Evolutionary conservation across 2,888 invertebrate species (phyloP), one percentile per base, ranked within the genome.

Genomic region (Trimorus sp.): DNA sequence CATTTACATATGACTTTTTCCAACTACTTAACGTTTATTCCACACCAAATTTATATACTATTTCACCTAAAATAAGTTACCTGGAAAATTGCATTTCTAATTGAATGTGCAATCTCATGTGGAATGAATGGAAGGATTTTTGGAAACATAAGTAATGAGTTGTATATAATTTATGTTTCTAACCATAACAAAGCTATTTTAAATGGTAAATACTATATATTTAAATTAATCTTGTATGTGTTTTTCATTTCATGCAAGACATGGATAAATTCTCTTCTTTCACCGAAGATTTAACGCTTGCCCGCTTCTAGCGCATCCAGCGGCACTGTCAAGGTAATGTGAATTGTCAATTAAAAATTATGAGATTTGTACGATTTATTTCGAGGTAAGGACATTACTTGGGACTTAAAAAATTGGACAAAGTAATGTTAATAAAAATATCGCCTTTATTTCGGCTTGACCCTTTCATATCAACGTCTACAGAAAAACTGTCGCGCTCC

Each of bases 271-370:
- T 91, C 85, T 91, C 91, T 89, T 91, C 91, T 88, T 91, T 91
- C 91, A 90, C 89, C 87, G 91, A 91, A 89, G 91, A 91, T 88
- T 89, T 91, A 88, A 90, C 89, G 87, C 90, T 91, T 86, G 91
- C 91, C 88, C 91, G 91, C 88, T 91, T 91, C 91, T 91, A 91
- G 91, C 91, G 91, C 90, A 91, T 91, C 91, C 91, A 91, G 91
- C 91, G 91, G 91, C 91, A 91, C 91, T 91, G 90, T 90, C 91
- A 91, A 91, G 91, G 91, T 91, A 90, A 89, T 83, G 83, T 70
- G 26, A 62, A 71, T 54, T 38, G 45, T 65, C 45, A n/a, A 56
- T 71, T 70, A 7, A 1, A 59, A 65, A 63, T 59, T 38, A 38
- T 48, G 6, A 48, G 12, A 12, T 38, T 48, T 48, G 12, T 12